Base-by-base conservation (phyloP, 2,888 invertebrate genomes). In the Apamea sordens region DNA sequence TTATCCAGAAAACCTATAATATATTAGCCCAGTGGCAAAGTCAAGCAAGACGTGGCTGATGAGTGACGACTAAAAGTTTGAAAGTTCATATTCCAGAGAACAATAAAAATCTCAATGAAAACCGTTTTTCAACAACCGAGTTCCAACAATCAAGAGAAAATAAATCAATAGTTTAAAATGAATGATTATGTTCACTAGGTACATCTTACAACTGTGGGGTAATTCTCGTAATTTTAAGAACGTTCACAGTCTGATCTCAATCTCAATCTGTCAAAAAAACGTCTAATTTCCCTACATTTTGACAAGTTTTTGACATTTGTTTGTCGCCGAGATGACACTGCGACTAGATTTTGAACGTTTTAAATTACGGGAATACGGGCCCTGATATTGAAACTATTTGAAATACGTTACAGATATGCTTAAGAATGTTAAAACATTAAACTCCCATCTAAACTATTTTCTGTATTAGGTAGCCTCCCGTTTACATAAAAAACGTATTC, bases 401-500 rank as follows among this genome's bases (percentile, higher is more conserved):
- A 59, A 65, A 65, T 2, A 56, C 2, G n/a, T 41, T n/a, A 47
- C 1, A 21, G 15, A 32, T 32, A 13, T 13, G 28, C 0, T 3
- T 28, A 44, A 28, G n/a, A 61, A 56, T 36, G 0, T 21, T 6
- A n/a, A 47, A 73, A 53, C 13, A 68, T 44, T 28, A 15, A 69
- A 24, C 10, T 44, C 18, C 0, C 4, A 44, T 7, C 1, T 21
- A 56, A 15, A 28, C 4, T 11, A 50, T 13, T 32, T 0, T 36
- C 0, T 65, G 2, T n/a, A 47, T 21, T 7, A 47, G 3, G 15
- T 21, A 47, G 44, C 28, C 47, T 41, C 32, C 1, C 6, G 28
- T 64, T 67, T 44, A 24, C n/a, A 4, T 24, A 50, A 21, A 18
- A 74, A 70, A 44, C 7, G 28, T 86, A 73, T 67, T 72, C 11